These are phyloP conservation scores for Idaea biselata DNA, from an alignment of 2,888 invertebrate genomes.

Conservation along the genomic window DNA sequence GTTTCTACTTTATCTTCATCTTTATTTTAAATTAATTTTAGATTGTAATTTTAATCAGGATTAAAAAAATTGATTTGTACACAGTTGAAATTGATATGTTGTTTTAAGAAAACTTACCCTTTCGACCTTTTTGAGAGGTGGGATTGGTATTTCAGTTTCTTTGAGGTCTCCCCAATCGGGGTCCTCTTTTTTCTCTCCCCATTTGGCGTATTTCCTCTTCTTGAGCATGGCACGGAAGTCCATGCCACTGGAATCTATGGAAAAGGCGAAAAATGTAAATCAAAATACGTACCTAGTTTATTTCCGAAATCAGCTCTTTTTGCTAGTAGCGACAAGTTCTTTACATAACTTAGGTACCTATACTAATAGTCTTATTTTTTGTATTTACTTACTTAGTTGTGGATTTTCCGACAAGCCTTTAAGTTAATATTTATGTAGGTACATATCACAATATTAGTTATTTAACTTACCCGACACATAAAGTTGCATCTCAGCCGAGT, in stretches of 20 bases:
- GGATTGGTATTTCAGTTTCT: slow-evolving; percentile 92
- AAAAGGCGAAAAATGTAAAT: slow-evolving; percentile 1
- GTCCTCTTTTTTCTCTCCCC: slow-evolving; percentile 94
- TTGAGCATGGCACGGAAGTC: slow-evolving; percentile 99
- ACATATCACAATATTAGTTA: neutral
- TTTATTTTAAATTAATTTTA: slow-evolving; percentile 32
- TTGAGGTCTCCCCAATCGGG: slow-evolving; percentile 97
- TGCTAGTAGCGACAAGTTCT: too few species aligned
- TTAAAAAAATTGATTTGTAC: slow-evolving; percentile 26
- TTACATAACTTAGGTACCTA: too few species aligned
- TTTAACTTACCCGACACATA: slow-evolving; percentile 92
- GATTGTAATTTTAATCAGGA: slow-evolving; percentile 60
- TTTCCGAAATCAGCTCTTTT: neutral
- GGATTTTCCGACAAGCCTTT: too few species aligned
- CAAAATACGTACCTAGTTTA: slow-evolving; percentile 7
- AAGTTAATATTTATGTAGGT: neutral
- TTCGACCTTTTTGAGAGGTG: slow-evolving; percentile 94
- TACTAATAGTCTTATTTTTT: too few species aligned
- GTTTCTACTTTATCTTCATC: slow-evolving; percentile 34
- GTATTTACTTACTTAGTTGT: too few species aligned
- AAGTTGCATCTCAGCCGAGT: slow-evolving; percentile 96
- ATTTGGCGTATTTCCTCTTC: slow-evolving; percentile 96
- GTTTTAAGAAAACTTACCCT: slow-evolving; percentile 84
- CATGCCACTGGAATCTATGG: slow-evolving; percentile 95
- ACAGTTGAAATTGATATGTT: slow-evolving; percentile 10